These are phyloP conservation scores for Sebastes jordani DNA, from an alignment of 2,797 vertebrate genomes.

Conservation along the genomic window DNA sequence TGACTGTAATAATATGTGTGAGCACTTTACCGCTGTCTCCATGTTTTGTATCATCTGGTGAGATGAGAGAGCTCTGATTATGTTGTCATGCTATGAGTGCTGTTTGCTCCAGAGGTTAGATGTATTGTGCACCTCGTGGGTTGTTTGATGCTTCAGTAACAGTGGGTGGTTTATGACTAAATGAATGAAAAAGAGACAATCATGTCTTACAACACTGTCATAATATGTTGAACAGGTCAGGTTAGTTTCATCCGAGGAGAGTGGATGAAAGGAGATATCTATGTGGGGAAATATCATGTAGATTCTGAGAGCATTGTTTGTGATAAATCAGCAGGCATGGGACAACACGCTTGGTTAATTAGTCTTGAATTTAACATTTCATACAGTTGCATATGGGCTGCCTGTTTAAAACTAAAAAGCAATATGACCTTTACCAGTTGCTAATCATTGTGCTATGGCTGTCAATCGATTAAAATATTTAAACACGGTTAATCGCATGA, in stretches of 20 bases:
- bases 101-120: background rate
- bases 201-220: background rate
- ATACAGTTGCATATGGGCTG: no score
- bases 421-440: background rate
- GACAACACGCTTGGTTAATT: background rate
- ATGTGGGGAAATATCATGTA: background rate
- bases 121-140: background rate
- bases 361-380: no score
- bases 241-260: background rate
- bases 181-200: background rate
- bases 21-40: background rate
- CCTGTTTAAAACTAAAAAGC: background rate
- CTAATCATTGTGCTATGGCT: background rate
- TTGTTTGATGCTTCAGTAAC: background rate
- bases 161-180: background rate
- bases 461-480: no score
- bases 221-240: background rate
- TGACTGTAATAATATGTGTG: background rate
- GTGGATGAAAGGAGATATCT: background rate
- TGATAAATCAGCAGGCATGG: background rate
- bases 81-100: background rate
- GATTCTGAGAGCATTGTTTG: background rate
- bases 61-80: conserved; percentile 22
- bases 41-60: background rate
- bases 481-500: no score